phyloP scores from a whole-genome alignment of 2,888 invertebrate species.

The Clistopyga incitator region DNA sequence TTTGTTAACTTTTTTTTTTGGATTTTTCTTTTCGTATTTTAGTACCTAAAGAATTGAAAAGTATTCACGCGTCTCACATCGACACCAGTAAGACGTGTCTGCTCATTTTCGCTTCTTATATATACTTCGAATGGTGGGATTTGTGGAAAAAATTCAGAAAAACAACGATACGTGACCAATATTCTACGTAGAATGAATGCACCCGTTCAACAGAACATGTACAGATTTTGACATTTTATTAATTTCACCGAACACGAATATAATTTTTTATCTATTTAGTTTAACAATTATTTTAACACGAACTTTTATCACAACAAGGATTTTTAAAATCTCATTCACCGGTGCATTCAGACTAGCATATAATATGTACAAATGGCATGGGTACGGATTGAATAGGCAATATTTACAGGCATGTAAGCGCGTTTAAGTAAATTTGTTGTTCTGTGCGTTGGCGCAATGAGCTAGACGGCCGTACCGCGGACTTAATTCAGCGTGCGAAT shows the following conservation, averaged over 20 bases:
- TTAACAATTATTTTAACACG: not conserved
- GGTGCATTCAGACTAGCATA: conserved; percentile 10
- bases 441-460: conserved; percentile 56
- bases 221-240: not conserved
- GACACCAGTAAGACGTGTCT: conserved; percentile 8
- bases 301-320: not conserved
- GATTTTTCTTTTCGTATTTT: conserved; percentile 25
- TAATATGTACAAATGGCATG: conserved; percentile 60
- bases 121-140: conserved; percentile 46
- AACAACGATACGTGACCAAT: conserved; percentile 41
- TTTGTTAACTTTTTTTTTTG: conserved; percentile 22
- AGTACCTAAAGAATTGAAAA: conserved; percentile 33
- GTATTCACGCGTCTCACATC: conserved; percentile 28
- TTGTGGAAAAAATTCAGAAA: conserved; percentile 46
- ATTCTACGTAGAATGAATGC: not conserved
- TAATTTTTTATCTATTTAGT: not conserved
- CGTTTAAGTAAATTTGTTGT: conserved; percentile 53
- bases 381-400: conserved; percentile 55
- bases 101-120: conserved; percentile 20
- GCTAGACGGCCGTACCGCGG: conserved; percentile 34
- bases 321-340: not conserved
- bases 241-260: not conserved
- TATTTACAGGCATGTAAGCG: conserved; percentile 58
- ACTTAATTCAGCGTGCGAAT: conserved; percentile 52
- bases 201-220: conserved; percentile 6